Evolutionary conservation across 2,888 invertebrate genomes (phyloP).

Genomic region (Drosophila mulleri): DNA sequence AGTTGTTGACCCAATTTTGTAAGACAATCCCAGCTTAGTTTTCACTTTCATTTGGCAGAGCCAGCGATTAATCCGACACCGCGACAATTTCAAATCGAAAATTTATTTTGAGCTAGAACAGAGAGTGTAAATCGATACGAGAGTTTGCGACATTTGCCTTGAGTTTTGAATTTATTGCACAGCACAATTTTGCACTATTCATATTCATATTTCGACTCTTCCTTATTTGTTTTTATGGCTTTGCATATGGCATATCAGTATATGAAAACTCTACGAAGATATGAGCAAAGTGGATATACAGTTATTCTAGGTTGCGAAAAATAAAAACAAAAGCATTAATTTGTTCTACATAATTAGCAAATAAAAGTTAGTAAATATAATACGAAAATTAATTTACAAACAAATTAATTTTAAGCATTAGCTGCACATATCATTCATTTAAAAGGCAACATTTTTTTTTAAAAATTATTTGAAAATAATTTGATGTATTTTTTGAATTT

Average conservation of each 20-base stretch:
- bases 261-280: constrained; percentile 14
- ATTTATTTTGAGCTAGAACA: constrained; percentile 31
- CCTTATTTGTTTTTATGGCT: constrained; percentile 5
- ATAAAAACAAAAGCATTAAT: too few species aligned
- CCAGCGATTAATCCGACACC: constrained; percentile 47
- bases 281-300: too few species aligned
- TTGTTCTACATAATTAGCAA: too few species aligned
- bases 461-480: too few species aligned
- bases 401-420: too few species aligned
- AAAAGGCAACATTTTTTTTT: too few species aligned
- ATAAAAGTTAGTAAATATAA: too few species aligned
- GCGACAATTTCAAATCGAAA: constrained; percentile 17
- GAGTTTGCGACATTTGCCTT: constrained; percentile 53
- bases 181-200: constrained; percentile 29
- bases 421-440: too few species aligned
- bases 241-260: constrained; percentile 16
- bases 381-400: too few species aligned
- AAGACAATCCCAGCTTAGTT: constrained; percentile 49
- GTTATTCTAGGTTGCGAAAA: too few species aligned
- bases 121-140: constrained; percentile 42
- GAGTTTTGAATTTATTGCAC: constrained; percentile 37
- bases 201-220: constrained; percentile 22
- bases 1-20: constrained; percentile 71
- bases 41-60: constrained; percentile 42
- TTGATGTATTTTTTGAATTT: too few species aligned